A percentile compares a stretch with the other conserved stretches of the same genome.
phyloP scores from a whole-genome alignment of 2,797 vertebrate species.

The Onychomys leucogaster region DNA sequence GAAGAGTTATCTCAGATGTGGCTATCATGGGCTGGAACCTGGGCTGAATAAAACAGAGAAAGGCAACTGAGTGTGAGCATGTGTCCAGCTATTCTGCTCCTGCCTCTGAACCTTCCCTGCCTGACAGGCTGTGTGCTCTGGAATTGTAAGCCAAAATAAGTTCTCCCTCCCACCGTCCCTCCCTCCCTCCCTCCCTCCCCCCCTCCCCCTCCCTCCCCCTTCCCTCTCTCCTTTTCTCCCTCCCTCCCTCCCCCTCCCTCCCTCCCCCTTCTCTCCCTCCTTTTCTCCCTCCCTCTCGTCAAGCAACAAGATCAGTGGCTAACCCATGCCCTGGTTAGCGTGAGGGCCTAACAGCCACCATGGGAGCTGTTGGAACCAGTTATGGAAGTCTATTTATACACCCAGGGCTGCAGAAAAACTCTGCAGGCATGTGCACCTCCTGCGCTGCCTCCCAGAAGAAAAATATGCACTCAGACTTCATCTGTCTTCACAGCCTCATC shows the following conservation, averaged over 20 bases:
- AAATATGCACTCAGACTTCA: neutral
- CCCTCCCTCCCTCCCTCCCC: rapidly evolving
- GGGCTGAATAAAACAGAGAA: neutral
- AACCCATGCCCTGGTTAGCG: neutral
- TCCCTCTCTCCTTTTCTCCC: neutral
- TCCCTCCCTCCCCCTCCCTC: neutral
- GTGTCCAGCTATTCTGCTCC: neutral
- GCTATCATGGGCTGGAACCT: neutral
- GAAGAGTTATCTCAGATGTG: neutral
- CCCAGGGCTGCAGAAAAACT: neutral
- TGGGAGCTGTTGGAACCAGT: neutral
- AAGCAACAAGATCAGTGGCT: neutral
- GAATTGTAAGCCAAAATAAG: neutral
- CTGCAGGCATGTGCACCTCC: no score
- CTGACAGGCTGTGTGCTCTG: no score
- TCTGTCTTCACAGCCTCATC: neutral
- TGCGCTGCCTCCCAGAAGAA: neutral
- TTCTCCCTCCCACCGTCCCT: neutral
- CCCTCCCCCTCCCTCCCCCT: no score
- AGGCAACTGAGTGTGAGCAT: neutral
- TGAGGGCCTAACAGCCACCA: no score
- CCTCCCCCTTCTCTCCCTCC: neutral
- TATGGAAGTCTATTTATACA: neutral
- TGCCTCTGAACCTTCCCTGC: neutral
- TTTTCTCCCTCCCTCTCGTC: no score